Percentiles rank a stretch among this genome's conserved stretches.
phyloP scores from a whole-genome alignment of 2,113 vertebrate genomes.

The Callipepla californica region DNA sequence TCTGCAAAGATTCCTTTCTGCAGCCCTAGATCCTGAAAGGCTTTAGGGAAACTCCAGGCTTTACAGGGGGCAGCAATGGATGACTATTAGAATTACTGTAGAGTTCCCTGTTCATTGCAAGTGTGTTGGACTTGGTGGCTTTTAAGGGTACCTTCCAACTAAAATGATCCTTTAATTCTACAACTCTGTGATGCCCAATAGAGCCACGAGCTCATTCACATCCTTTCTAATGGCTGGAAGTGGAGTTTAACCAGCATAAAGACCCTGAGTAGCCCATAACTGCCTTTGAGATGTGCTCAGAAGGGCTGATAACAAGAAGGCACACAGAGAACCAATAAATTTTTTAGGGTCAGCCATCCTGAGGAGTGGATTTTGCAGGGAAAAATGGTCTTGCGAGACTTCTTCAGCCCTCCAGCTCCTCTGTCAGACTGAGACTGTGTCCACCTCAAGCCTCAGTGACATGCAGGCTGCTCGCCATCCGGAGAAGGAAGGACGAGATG shows the following conservation, averaged over 20 bases:
- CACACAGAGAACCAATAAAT: background rate
- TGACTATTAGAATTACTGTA: background rate
- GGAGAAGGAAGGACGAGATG: constrained; percentile 60
- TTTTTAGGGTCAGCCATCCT: background rate
- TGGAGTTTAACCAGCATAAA: fast-evolving
- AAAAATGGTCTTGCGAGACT: background rate
- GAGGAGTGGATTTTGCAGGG: background rate
- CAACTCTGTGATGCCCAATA: background rate
- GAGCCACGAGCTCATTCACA: background rate
- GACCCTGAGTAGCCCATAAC: fast-evolving
- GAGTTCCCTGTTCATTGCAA: too few relatives aligned
- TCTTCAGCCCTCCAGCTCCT: background rate
- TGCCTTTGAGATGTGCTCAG: background rate
- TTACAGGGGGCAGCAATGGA: background rate
- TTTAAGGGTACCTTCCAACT: too few relatives aligned
- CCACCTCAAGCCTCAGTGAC: constrained; percentile 41
- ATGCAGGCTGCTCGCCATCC: constrained; percentile 33
- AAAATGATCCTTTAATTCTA: too few relatives aligned
- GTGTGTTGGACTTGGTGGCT: too few relatives aligned
- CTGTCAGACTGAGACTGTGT: constrained; percentile 7
- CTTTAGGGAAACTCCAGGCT: background rate
- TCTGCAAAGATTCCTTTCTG: background rate
- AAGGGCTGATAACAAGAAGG: background rate
- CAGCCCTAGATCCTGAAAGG: background rate
- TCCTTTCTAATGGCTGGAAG: background rate